phyloP scores from a whole-genome alignment of 2,888 invertebrate species.

The Hecatera dysodea region DNA sequence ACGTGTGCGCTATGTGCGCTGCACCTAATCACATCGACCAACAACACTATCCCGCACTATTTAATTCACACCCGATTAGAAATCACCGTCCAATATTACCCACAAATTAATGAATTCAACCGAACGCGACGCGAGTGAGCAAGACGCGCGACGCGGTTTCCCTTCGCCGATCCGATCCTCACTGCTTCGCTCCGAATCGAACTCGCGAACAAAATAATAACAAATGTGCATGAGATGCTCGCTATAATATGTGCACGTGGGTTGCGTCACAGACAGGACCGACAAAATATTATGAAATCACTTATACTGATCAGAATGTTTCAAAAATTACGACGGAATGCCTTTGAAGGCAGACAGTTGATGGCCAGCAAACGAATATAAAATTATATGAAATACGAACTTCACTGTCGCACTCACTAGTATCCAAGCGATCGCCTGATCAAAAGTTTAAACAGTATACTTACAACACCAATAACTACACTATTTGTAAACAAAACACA shows the following conservation, averaged over 20 bases:
- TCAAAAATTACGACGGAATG: constrained; percentile 78
- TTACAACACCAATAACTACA: constrained; percentile 82
- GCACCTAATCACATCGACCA: constrained; percentile 76
- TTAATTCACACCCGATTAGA: constrained; percentile 79
- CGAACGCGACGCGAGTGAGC: constrained; percentile 79
- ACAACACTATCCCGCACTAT: constrained; percentile 82
- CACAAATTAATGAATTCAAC: constrained; percentile 77
- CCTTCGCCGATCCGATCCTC: constrained; percentile 83
- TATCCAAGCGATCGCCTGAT: constrained; percentile 78
- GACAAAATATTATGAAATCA: constrained; percentile 78
- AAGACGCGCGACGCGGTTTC: constrained; percentile 84
- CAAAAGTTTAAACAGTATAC: constrained; percentile 77
- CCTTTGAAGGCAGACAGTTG: constrained; percentile 78
- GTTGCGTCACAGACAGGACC: constrained; percentile 86
- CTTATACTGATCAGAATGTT: constrained; percentile 72
- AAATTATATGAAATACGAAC: constrained; percentile 85
- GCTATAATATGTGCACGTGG: constrained; percentile 89
- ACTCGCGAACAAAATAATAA: constrained; percentile 93
- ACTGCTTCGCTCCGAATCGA: constrained; percentile 90
- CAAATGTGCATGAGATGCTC: constrained; percentile 92
- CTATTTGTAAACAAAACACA: constrained; percentile 89
- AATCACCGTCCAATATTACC: constrained; percentile 79
- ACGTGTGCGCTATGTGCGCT: constrained; percentile 82
- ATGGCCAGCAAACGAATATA: constrained; percentile 82
- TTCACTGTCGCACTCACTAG: constrained; percentile 83